phyloP scores from a whole-genome alignment of 2,888 invertebrate genomes.

The Folsomia manolachei region DNA sequence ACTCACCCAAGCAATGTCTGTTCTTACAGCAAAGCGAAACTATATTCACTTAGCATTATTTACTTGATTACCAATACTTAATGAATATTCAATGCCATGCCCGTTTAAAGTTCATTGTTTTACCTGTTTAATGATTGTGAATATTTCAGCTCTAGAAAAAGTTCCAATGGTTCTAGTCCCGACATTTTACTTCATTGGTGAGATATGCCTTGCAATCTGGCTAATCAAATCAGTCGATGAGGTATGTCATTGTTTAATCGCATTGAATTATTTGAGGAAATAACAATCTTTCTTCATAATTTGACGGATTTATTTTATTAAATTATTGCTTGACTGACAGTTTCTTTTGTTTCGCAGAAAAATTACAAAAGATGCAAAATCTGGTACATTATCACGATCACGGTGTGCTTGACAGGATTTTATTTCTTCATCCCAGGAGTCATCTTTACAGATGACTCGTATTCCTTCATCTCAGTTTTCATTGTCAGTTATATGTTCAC shows the following conservation, averaged over 20 bases:
- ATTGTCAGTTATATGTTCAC: constrained; percentile 37
- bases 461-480: constrained; percentile 32
- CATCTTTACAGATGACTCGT: constrained; percentile 39
- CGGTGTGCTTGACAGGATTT: constrained; percentile 36
- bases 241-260: constrained; percentile 25
- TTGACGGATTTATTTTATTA: too few species aligned
- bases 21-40: too few species aligned
- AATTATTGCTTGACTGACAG: too few species aligned
- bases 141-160: constrained; percentile 31
- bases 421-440: constrained; percentile 44
- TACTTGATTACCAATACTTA: too few species aligned
- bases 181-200: constrained; percentile 38
- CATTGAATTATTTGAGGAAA: too few species aligned
- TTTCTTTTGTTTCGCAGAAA: too few species aligned
- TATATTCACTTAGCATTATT: too few species aligned
- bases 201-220: constrained; percentile 30
- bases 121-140: constrained; percentile 5
- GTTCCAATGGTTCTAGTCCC: constrained; percentile 33
- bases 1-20: too few species aligned
- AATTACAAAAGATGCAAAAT: constrained; percentile 34
- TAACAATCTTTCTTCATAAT: too few species aligned
- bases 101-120: background rate
- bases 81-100: constrained; percentile 15
- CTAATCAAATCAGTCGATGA: constrained; percentile 27
- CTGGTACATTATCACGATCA: constrained; percentile 40